Evolutionary conservation across 2,113 vertebrate genomes (phyloP).

Genomic region (Oncorhynchus tshawytscha): DNA sequence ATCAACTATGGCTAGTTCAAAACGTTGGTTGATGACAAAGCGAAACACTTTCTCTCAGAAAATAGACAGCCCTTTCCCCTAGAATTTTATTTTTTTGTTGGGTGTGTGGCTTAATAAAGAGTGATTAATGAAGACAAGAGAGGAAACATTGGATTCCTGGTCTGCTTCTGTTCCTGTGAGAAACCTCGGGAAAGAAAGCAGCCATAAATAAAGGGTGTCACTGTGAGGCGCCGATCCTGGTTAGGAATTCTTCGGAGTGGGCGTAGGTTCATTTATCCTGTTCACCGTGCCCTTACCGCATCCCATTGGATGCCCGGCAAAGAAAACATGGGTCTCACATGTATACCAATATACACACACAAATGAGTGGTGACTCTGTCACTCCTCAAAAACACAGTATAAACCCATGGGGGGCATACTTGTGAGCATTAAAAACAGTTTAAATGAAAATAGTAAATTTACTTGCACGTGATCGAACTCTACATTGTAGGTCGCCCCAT

Average conservation of each 20-base stretch:
- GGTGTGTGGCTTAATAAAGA: too few species aligned
- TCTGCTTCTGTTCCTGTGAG: not conserved
- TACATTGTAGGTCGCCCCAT: too few species aligned
- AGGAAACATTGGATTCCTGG: not conserved
- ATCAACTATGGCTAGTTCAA: not conserved
- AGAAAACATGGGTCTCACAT: conserved; percentile 49
- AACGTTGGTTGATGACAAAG: not conserved
- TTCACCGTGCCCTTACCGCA: conserved; percentile 18
- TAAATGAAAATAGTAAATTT: too few species aligned
- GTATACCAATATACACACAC: too few species aligned
- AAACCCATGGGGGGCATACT: too few species aligned
- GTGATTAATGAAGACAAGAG: not conserved
- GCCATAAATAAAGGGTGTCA: conserved; percentile 65
- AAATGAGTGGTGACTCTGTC: too few species aligned
- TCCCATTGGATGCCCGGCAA: conserved; percentile 46
- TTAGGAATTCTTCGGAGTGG: conserved; percentile 5
- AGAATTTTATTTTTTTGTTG: too few species aligned
- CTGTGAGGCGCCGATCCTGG: conserved; percentile 39
- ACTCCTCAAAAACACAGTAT: too few species aligned
- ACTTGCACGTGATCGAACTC: too few species aligned
- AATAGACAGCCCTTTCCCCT: not conserved
- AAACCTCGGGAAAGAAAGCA: conserved; percentile 69
- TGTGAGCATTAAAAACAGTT: too few species aligned
- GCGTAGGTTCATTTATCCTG: not conserved
- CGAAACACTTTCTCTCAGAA: not conserved